Conservation (phyloP, 2,113 vertebrate species). For the Nanorana parkeri region DNA sequence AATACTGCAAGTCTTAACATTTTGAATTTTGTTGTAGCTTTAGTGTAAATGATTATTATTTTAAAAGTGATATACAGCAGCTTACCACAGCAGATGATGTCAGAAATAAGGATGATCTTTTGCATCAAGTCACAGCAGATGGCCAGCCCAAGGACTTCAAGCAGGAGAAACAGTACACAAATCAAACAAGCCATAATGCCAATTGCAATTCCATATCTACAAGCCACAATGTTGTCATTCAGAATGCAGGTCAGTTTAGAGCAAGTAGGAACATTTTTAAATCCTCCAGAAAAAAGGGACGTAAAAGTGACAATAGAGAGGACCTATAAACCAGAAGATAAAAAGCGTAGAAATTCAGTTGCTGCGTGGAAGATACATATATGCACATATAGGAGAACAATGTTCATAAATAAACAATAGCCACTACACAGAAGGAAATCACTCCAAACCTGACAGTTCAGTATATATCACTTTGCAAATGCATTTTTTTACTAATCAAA, state of each 20-base stretch:
- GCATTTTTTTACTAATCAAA: too few relatives aligned
- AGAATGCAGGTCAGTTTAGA: constrained; percentile 64
- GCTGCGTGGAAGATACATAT: too few relatives aligned
- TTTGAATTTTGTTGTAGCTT: too few relatives aligned
- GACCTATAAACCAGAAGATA: constrained; percentile 54
- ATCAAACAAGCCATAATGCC: constrained; percentile 62
- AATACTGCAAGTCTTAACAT: too few relatives aligned
- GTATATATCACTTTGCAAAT: too few relatives aligned
- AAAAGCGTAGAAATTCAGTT: neutral
- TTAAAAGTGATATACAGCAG: neutral
- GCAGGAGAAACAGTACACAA: constrained; percentile 60
- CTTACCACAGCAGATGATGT: constrained; percentile 64
- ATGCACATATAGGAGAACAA: too few relatives aligned
- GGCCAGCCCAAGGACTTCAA: constrained; percentile 53
- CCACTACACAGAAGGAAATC: too few relatives aligned
- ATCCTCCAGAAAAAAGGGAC: constrained; percentile 65
- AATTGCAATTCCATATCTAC: constrained; percentile 60
- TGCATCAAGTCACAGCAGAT: constrained; percentile 52
- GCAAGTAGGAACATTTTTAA: constrained; percentile 62
- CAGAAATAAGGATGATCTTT: constrained; percentile 61
- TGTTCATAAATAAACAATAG: too few relatives aligned
- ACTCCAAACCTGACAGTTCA: too few relatives aligned
- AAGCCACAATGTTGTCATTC: constrained; percentile 60
- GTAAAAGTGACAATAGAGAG: constrained; percentile 67
- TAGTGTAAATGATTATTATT: too few relatives aligned